Evolutionary conservation across 2,797 vertebrate genomes (phyloP).

Genomic region (Sphaeramia orbicularis): DNA sequence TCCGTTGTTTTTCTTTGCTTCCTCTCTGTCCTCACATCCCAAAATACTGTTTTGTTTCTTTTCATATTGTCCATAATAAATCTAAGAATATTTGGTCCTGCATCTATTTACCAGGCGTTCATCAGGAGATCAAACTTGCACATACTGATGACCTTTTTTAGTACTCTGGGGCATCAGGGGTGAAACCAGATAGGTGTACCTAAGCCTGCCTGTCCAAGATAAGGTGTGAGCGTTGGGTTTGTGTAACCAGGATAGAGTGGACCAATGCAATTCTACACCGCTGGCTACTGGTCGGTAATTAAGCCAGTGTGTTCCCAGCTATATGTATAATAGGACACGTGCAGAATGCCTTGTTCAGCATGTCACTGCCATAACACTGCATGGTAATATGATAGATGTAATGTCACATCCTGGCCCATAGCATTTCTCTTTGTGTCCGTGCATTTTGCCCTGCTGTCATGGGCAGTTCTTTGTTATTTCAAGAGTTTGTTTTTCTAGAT

Average conservation of each 20-base stretch:
- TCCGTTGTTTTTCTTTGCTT: neutral
- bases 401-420: constrained; percentile 2
- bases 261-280: constrained; percentile 20
- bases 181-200: constrained; percentile 79
- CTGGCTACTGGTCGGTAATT: constrained; percentile 63
- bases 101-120: constrained; percentile 44
- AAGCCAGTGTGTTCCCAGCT: constrained; percentile 70
- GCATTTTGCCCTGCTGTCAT: neutral
- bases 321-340: constrained; percentile 60
- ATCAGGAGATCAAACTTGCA: constrained; percentile 44
- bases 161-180: constrained; percentile 44
- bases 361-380: constrained; percentile 16
- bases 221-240: constrained; percentile 59
- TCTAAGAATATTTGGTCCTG: neutral
- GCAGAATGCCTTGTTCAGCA: constrained; percentile 39
- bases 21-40: too few relatives aligned
- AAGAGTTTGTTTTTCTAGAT: neutral
- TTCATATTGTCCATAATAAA: neutral
- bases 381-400: constrained; percentile 16
- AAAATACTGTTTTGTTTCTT: neutral
- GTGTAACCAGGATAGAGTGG: constrained; percentile 55
- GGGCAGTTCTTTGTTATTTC: neutral
- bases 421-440: neutral
- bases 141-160: constrained; percentile 63
- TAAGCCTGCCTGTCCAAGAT: constrained; percentile 73